Conservation (phyloP, 2,113 vertebrate species). For the Phylloscopus trochilus region DNA sequence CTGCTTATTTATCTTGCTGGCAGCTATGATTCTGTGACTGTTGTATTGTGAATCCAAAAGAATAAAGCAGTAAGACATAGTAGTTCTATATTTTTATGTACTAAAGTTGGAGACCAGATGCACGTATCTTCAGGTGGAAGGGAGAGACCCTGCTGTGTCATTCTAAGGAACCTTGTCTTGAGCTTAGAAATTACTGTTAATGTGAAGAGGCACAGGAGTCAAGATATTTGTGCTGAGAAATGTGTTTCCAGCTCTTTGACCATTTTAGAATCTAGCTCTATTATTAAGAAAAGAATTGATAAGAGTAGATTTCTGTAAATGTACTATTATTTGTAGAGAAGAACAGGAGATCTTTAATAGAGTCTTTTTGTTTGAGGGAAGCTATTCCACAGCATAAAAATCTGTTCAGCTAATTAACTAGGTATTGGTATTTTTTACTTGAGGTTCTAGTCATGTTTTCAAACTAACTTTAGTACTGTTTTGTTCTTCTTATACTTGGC, state of each 20-base stretch:
- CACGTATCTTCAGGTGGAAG: not conserved
- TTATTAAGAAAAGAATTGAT: conserved; percentile 35
- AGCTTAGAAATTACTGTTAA: not conserved
- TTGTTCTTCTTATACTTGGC: conserved; percentile 56
- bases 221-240: conserved; percentile 3
- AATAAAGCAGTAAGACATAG: not conserved
- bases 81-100: not conserved
- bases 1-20: not conserved
- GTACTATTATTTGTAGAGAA: conserved; percentile 44
- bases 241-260: not conserved
- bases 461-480: conserved; percentile 61
- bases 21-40: not conserved
- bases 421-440: conserved; percentile 70
- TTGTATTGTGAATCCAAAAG: not conserved
- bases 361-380: conserved; percentile 61
- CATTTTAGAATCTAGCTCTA: conserved; percentile 26
- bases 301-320: conserved; percentile 56
- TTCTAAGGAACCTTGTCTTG: not conserved
- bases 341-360: conserved; percentile 62
- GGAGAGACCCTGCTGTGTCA: not conserved
- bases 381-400: conserved; percentile 63
- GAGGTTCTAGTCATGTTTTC: conserved; percentile 43
- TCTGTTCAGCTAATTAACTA: conserved; percentile 64
- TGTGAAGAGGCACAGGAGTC: not conserved
- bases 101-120: not conserved